A percentile compares a stretch with the other conserved stretches of the same genome.
These are phyloP conservation scores for Fregetta grallaria DNA, from an alignment of 2,113 vertebrate species.

Conservation along the genomic window DNA sequence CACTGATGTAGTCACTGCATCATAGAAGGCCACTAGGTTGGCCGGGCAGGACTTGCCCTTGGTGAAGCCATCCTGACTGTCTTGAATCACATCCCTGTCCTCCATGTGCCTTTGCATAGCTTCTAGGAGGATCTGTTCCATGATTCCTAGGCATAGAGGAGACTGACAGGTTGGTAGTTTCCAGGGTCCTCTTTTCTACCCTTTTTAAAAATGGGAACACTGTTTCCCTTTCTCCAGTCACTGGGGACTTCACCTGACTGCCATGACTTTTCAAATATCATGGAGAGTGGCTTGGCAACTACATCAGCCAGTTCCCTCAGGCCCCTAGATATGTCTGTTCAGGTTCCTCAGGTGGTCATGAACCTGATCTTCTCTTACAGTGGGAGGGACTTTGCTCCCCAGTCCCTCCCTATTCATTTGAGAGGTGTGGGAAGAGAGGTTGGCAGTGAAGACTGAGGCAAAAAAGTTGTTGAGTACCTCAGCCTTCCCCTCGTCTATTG, in stretches of 20 bases:
- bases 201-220: background rate
- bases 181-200: background rate
- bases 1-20: background rate
- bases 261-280: background rate
- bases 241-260: background rate
- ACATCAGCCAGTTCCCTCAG: background rate
- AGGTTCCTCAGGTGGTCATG: background rate
- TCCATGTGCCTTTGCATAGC: too few species aligned
- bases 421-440: background rate
- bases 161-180: too few species aligned
- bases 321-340: fast-evolving
- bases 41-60: background rate
- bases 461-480: background rate
- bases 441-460: background rate
- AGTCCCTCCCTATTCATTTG: background rate
- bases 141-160: background rate
- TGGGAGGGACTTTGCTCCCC: background rate
- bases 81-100: too few species aligned
- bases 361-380: background rate
- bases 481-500: background rate
- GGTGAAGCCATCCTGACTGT: too few species aligned
- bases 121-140: background rate
- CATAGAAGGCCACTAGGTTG: too few species aligned
- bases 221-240: too few species aligned
- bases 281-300: background rate